Evolutionary conservation across 2,113 vertebrate species (phyloP), one percentile per base, ranked within the genome.

Genomic region (Natator depressus): DNA sequence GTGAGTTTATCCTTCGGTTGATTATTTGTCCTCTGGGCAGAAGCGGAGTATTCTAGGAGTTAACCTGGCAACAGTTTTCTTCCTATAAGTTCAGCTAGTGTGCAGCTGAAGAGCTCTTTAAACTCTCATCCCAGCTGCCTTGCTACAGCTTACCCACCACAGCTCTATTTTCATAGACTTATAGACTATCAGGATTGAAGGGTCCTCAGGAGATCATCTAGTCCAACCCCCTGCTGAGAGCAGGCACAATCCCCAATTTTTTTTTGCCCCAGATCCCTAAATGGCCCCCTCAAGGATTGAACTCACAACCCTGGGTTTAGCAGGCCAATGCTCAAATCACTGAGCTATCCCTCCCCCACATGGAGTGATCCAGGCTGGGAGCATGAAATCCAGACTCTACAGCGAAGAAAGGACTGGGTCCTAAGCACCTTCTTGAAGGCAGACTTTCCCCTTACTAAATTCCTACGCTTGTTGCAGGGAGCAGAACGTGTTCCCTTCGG

Each of bases 21-120:
- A 31, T 91, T 57, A 55, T 55, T 93, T 89, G 82, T 79, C 75
- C 82, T 75, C 31, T 38, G 35, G 79, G 83, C 59, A 59, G 42
- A 81, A 47, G 55, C 49, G 90, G 69, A 51, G 87, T 96, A 91
- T 93, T 72, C 85, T 80, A 80, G 87, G 83, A 93, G 85, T 92
- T 94, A 84, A 89, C 80, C 80, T 84, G 89, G 94, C 82, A 93
- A 69, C 20, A 76, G 62, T 10, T 96, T 75, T 92, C 59, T 47
- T 65, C 3, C 2, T 51, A 27, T 50, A 22, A 55, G 81, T 94
- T 90, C 90, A 53, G 84, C 65, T 54, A 57, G 54, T 2, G 2
- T 50, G 54, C 9, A 54, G 55, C 19, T 69, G 80, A 47, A 53
- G 47, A 91, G 57, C n/a, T 80, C 75, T 84, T 90, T 88, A 86